Percentiles rank a stretch among this genome's conserved stretches.
phyloP scores from a whole-genome alignment of 2,888 invertebrate species.

The Tenthredo amoena region DNA sequence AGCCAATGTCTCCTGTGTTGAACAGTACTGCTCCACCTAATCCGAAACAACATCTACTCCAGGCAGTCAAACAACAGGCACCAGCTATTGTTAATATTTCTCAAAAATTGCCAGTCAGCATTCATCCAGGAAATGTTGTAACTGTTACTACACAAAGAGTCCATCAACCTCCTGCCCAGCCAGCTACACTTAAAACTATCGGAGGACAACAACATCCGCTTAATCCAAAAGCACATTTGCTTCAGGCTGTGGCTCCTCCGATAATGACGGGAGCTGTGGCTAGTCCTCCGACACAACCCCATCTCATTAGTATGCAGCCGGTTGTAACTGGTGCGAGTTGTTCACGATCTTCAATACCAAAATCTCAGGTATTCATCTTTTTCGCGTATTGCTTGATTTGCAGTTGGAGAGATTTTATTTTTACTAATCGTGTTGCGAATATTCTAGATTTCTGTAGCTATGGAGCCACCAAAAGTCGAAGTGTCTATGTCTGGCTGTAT shows the following conservation, averaged over 20 bases:
- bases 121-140: conserved; percentile 67
- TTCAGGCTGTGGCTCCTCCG: conserved; percentile 78
- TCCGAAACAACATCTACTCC: conserved; percentile 78
- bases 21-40: conserved; percentile 73
- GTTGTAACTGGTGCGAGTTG: conserved; percentile 77
- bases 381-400: not conserved
- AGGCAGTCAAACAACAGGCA: conserved; percentile 76
- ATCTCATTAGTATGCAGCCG: conserved; percentile 77
- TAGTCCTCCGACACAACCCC: conserved; percentile 80
- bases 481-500: conserved; percentile 80
- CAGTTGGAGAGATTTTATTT: conserved; percentile 1
- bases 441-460: conserved; percentile 71
- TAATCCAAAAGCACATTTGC: conserved; percentile 77
- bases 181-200: conserved; percentile 69
- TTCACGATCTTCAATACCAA: conserved; percentile 68
- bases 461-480: conserved; percentile 81
- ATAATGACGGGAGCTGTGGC: conserved; percentile 80
- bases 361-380: conserved; percentile 63
- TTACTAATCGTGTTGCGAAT: conserved; percentile 14
- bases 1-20: conserved; percentile 75
- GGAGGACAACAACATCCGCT: conserved; percentile 75
- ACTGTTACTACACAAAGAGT: conserved; percentile 66
- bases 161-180: conserved; percentile 68
- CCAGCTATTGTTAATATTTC: conserved; percentile 72
- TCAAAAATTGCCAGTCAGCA: conserved; percentile 71